Evolutionary conservation across 2,797 vertebrate species (phyloP).

Genomic region (Channallabes apus): DNA sequence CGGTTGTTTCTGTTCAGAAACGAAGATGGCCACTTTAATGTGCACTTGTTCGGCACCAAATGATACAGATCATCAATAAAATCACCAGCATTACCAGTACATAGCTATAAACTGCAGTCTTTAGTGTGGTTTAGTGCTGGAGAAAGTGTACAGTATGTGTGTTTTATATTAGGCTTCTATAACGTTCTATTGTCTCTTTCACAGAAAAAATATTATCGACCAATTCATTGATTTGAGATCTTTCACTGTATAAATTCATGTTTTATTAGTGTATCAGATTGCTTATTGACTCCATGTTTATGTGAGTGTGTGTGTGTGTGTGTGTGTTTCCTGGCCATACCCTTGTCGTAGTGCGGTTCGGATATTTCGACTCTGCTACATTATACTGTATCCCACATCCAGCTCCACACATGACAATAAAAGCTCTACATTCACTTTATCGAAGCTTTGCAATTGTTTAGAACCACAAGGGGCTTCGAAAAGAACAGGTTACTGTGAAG

Average conservation of each 20-base stretch:
- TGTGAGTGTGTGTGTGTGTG: not conserved
- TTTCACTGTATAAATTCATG: not conserved
- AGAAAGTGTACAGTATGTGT: not conserved
- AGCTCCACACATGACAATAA: not conserved
- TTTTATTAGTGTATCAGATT: not conserved
- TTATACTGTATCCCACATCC: not conserved
- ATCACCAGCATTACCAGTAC: not conserved
- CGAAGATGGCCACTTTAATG: not conserved
- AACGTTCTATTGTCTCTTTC: not conserved
- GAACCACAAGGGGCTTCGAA: no score
- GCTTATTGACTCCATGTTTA: not conserved
- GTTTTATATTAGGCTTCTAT: not conserved
- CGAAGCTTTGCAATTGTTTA: not conserved
- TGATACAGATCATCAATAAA: slow-evolving; percentile 26
- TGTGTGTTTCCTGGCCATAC: no score
- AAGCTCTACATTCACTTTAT: not conserved
- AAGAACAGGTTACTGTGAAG: not conserved
- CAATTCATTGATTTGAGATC: not conserved
- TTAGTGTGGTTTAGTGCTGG: not conserved
- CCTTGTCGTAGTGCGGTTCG: not conserved
- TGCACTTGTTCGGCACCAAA: not conserved
- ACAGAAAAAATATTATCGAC: not conserved
- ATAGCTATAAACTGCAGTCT: not conserved
- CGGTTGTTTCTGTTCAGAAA: slow-evolving; percentile 13
- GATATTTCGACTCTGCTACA: not conserved